A percentile compares a stretch with the other conserved stretches of the same genome.
These are phyloP conservation scores for Bubo blakistoni DNA, from an alignment of 2,113 vertebrate species.

Conservation along the genomic window DNA sequence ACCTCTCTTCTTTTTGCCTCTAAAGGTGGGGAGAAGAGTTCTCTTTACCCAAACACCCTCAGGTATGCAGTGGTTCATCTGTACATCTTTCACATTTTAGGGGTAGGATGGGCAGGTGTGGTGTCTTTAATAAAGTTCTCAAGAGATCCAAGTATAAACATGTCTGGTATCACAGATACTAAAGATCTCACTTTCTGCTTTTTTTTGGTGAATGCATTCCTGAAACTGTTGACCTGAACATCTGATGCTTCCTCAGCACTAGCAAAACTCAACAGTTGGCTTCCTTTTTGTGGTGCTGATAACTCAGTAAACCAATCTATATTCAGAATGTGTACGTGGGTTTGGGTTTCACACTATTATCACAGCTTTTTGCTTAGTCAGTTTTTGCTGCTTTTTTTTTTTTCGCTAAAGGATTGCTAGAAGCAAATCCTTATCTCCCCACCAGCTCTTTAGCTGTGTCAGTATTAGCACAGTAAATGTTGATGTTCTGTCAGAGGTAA, in stretches of 20 bases:
- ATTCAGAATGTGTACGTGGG: background rate
- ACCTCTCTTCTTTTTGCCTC: background rate
- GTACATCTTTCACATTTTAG: background rate
- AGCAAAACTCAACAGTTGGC: background rate
- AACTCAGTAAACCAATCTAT: background rate
- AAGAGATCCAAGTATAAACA: background rate
- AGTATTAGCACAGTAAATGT: background rate
- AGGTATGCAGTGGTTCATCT: constrained; percentile 74
- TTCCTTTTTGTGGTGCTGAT: background rate
- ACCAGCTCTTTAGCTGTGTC: background rate
- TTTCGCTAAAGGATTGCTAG: background rate
- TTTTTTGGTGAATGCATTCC: background rate
- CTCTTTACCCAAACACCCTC: constrained; percentile 89
- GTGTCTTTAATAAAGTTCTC: background rate
- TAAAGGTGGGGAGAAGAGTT: constrained; percentile 96
- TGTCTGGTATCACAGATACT: background rate
- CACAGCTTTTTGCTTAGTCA: background rate
- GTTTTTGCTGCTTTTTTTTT: background rate
- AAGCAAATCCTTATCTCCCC: background rate
- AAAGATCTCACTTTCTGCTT: background rate
- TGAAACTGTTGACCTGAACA: background rate
- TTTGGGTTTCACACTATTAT: background rate
- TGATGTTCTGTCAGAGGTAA: background rate
- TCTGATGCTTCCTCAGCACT: background rate
- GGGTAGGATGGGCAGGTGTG: too few relatives aligned